These are phyloP conservation scores for Mobula hypostoma DNA, from an alignment of 2,113 vertebrate genomes.

Conservation along the genomic window DNA sequence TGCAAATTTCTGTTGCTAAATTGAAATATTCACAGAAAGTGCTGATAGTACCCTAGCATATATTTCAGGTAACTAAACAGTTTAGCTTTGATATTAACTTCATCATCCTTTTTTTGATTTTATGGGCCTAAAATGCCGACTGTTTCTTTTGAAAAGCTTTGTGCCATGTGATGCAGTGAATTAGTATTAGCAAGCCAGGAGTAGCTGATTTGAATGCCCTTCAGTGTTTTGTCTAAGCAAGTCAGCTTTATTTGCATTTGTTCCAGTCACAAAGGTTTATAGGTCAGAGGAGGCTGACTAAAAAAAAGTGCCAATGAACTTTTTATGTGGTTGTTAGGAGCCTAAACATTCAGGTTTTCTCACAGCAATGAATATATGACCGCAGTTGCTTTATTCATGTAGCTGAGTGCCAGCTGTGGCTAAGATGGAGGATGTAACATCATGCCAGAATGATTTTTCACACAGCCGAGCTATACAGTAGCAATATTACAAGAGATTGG, in stretches of 20 bases:
- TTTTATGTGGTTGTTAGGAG: constrained; percentile 58
- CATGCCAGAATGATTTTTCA: constrained; percentile 48
- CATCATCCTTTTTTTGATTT: constrained; percentile 1
- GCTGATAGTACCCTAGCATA: not conserved
- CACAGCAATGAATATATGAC: constrained; percentile 60
- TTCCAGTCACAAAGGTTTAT: constrained; percentile 93
- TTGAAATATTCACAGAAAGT: constrained; percentile 21
- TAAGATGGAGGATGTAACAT: constrained; percentile 58
- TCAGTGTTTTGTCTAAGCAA: constrained; percentile 75
- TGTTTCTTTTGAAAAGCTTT: constrained; percentile 45
- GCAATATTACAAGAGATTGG: constrained; percentile 16
- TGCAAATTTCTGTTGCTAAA: not conserved
- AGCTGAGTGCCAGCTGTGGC: constrained; percentile 61
- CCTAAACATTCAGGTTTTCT: constrained; percentile 53
- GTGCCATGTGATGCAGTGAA: constrained; percentile 57
- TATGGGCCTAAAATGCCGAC: constrained; percentile 50
- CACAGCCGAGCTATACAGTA: constrained; percentile 21
- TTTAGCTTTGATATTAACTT: not conserved
- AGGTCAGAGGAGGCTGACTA: constrained; percentile 83
- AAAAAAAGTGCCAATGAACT: constrained; percentile 58
- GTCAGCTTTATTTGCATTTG: constrained; percentile 91
- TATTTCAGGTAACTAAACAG: constrained; percentile 20
- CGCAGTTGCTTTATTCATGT: constrained; percentile 53
- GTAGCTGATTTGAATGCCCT: constrained; percentile 75
- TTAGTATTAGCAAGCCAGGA: constrained; percentile 74